phyloP scores from a whole-genome alignment of 2,113 vertebrate genomes.

The Melierax canorus region DNA sequence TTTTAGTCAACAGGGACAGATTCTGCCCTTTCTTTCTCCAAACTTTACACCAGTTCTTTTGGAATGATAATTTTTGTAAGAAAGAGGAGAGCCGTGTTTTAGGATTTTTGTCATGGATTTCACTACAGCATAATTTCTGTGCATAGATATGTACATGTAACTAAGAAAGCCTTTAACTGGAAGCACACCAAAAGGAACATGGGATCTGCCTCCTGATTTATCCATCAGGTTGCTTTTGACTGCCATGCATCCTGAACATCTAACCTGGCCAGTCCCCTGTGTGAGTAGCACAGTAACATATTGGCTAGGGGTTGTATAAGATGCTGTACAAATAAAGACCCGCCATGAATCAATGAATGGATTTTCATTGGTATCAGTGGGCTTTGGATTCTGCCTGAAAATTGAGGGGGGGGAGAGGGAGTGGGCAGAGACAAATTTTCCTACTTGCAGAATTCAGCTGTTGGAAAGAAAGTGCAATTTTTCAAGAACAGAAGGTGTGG shows the following conservation, averaged over 20 bases:
- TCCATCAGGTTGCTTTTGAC: neutral
- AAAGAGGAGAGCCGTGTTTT: neutral
- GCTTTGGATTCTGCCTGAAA: neutral
- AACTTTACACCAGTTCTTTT: neutral
- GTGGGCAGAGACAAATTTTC: neutral
- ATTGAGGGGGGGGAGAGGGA: neutral
- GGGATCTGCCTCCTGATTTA: neutral
- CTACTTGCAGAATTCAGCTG: neutral
- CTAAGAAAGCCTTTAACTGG: neutral
- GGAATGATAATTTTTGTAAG: neutral
- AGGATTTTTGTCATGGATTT: neutral
- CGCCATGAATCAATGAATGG: neutral
- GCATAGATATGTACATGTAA: rapidly evolving
- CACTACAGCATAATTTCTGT: neutral
- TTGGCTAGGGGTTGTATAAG: neutral
- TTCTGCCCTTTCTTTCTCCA: neutral
- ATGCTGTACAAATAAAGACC: neutral
- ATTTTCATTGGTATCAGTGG: neutral
- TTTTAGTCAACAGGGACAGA: neutral
- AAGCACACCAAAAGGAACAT: neutral
- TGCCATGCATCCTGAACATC: neutral
- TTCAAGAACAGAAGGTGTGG: slow-evolving; percentile 12
- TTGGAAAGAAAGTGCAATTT: neutral
- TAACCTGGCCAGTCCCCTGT: neutral
- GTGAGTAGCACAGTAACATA: neutral